Evolutionary conservation across 2,888 invertebrate genomes (phyloP), one percentile per base, ranked within the genome.

Genomic region (Scrobipalpa atriplicella): DNA sequence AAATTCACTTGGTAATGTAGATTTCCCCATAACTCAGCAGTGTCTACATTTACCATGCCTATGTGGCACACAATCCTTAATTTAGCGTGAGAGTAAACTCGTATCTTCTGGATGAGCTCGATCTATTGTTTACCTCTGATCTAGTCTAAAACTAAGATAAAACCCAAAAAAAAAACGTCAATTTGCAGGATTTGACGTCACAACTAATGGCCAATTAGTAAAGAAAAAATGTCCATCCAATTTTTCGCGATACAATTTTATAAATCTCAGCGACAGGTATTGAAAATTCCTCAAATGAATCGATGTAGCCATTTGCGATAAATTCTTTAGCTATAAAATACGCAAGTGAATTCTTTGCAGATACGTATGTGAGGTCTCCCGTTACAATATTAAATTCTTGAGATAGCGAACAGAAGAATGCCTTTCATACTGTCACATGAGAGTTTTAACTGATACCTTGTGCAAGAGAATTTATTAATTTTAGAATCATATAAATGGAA

Each of bases 351-450:
- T 29, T 29, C 29, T 29, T 29, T 54, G 8, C 21, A 10, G 16
- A 54, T 54, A 54, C 6, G n/a, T 9, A 52, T 52, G 58, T 58
- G 58, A n/a, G 58, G 36, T 58, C 58, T 58, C 11, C 29, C n/a
- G 58, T 36, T 58, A 58, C 29, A 36, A n/a, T 58, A 58, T 58
- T 58, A 61, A 61, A 61, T 61, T 61, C 41, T 41, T 61, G 13
- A 61, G 36, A 61, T 61, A 61, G 58, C 58, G 36, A 21, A 29
- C 36, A 13, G 3, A 61, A 41, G 18, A 41, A 61, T 41, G 16
- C 19, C 61, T 61, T 58, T 61, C n/a, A 61, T 61, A 18, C 58
- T 38, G 61, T 61, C 36, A 41, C 39, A n/a, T 36, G 41, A 61
- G 61, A 18, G 41, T 18, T 60, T n/a, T n/a, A 61, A 58, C 58